Base-by-base conservation (phyloP, 92 coral and sea anemone species). In the Nematostella vectensis region DNA sequence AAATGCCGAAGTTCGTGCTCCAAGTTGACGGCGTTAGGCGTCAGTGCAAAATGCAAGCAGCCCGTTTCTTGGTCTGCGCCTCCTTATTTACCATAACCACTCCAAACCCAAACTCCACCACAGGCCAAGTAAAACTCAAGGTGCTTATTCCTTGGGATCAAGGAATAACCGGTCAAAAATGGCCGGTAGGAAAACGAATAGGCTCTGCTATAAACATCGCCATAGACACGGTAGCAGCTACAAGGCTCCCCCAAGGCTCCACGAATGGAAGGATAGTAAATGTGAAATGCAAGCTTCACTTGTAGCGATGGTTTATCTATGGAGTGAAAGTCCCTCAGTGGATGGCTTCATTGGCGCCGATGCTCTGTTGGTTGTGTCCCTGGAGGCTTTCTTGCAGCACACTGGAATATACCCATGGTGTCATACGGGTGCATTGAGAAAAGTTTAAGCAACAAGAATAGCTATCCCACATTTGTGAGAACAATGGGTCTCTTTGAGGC, bases 101-200 rank as follows among this genome's bases (percentile, higher is more conserved):
- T n/a, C n/a, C n/a, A n/a, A n/a, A n/a, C n/a, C n/a, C n/a, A n/a
- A n/a, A n/a, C n/a, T n/a, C n/a, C n/a, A n/a, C n/a, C n/a, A n/a
- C n/a, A n/a, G n/a, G n/a, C n/a, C n/a, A n/a, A n/a, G n/a, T 83
- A 48, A 65, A 51, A 29, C 57, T 83, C 3, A 86, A 79, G 11
- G 94, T 82, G 3, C 51, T 83, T 67, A 69, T 83, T 13, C 86
- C 94, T 1, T 78, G 86, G 94, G 78, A 69, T 40, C 86, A 86
- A n/a, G n/a, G n/a, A n/a, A n/a, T n/a, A n/a, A n/a, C n/a, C n/a
- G n/a, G n/a, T n/a, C n/a, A n/a, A 25, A 58, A 70, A 1, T 83
- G 94, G 94, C 79, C 82, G 0, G 75, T 31, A 0, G 94, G 94
- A 1, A 78, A 75, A 30, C 59, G 78, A 25, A 64, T 78, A 70